Evolutionary conservation across 1,140 invertebrate genomes (phyloP), one percentile per base, ranked within the genome.

Genomic region (Cotesia chilonis): DNA sequence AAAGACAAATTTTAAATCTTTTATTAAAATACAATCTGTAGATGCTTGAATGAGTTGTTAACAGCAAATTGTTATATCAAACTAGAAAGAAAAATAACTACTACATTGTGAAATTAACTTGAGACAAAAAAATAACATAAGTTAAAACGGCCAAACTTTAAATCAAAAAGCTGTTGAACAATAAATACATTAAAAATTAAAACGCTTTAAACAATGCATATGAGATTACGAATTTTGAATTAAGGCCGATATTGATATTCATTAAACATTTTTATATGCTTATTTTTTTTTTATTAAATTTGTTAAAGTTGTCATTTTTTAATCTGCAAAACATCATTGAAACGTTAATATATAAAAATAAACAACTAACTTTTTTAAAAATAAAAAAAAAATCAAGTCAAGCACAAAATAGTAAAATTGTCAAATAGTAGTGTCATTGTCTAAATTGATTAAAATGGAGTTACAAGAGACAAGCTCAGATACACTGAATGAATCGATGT

Each of bases 401-500:
- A 51, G 28, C 28, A 28, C 28, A 70, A 63, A 61, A 64, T 9
- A 52, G n/a, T 4, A 54, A 5, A 41, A 47, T 66, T 52, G 54
- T 59, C 17, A 35, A 7, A 20, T 14, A 59, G 57, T 14, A 59
- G 57, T 59, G 20, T 59, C 57, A 59, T 35, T 59, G 20, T 59
- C 57, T 59, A 54, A 55, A 75, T 60, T 17, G 0, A 5, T 38
- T 72, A 75, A 76, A 81, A 84, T 85, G 83, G 83, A 85, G 75
- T 77, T 83, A 36, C 78, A 84, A 78, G 75, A 85, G 65, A 59
- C 78, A n/a, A 78, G 78, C 41, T 75, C 82, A 65, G 85, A 81
- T 72, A 78, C 80, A 71, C 70, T 83, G 36, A 82, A 81, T 69
- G 81, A 77, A 52, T 61, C 79, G 20, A 83, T 82, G 77, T 85